Evolutionary conservation across 2,113 vertebrate genomes (phyloP), one percentile per base, ranked within the genome.

Genomic region (Ameiurus melas): DNA sequence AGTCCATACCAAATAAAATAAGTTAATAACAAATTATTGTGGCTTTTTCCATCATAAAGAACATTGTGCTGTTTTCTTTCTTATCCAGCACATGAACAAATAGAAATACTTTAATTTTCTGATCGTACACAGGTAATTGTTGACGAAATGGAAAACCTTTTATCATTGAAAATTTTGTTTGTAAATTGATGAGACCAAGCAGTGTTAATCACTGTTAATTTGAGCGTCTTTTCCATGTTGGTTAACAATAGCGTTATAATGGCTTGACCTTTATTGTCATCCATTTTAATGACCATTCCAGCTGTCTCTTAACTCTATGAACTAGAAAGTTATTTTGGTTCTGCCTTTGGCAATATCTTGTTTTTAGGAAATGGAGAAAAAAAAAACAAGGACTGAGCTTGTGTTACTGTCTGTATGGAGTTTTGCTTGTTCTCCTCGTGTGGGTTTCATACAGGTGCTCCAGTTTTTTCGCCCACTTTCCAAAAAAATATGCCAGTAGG

Each of bases 381-480:
- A 77, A 77, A 78, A 27, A 68, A 14, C 64, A 68, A 68, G n/a
- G 17, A 20, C 71, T 39, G 71, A 75, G 71, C 73, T 75, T 75
- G 70, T 73, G 19, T 33, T 36, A 7, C 30, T 77, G 8, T 55
- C 20, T 30, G 64, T 30, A 30, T 68, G 70, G 22, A n/a, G 75
- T 57, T 55, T 80, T 80, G 47, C 8, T 1, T 80, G 47, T 57
- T 80, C 27, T 33, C n/a, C 51, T 30, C n/a, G 0, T 77, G 22
- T 47, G 9, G 10, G 10, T 47, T 77, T 25, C 78, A 6, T 57
- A 51, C 53, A 77, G 39, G 39, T 70, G 13, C n/a, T 68, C 64
- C 19, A 51, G 43, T 51, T 78, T 27, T 43, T 1, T 16, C n/a
- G 43, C 43, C 71, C 25, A 22, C 36, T 51, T 5, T 14, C 68